phyloP scores from a whole-genome alignment of 2,797 vertebrate genomes.

The Leucoraja ocellata region DNA sequence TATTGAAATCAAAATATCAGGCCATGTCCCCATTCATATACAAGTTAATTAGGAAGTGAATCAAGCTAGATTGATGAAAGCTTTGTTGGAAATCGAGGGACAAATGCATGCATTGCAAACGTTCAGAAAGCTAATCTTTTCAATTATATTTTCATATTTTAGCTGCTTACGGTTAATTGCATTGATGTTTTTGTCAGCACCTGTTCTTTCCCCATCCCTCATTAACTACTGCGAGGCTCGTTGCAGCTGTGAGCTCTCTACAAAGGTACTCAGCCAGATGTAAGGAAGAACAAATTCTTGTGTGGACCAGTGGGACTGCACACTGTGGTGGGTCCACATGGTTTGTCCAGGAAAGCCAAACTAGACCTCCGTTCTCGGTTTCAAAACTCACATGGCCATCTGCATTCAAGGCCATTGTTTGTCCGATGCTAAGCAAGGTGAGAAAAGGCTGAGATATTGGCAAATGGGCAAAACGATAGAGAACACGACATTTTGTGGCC shows the following conservation, averaged over 20 bases:
- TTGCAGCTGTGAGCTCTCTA: constrained; percentile 1
- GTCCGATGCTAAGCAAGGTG: neutral
- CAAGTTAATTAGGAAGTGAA: neutral
- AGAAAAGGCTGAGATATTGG: neutral
- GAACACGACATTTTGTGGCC: neutral
- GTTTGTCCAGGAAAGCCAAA: no score
- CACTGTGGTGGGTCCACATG: neutral
- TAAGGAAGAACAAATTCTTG: neutral
- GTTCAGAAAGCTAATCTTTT: constrained; percentile 31
- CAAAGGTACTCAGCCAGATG: neutral
- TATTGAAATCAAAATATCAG: neutral
- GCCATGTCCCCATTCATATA: neutral
- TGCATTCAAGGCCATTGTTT: neutral
- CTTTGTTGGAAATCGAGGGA: neutral
- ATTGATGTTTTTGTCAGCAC: constrained; percentile 16
- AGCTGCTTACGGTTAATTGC: constrained; percentile 23
- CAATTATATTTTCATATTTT: constrained; percentile 32
- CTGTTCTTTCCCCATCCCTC: neutral
- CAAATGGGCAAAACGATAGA: neutral
- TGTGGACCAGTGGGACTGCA: neutral
- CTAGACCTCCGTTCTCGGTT: no score
- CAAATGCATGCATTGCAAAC: neutral
- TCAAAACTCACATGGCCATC: neutral
- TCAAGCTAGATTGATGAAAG: neutral
- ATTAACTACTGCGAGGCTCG: neutral